Conservation (phyloP, 1,140 invertebrate species). For the Amphibalanus amphitrite region DNA sequence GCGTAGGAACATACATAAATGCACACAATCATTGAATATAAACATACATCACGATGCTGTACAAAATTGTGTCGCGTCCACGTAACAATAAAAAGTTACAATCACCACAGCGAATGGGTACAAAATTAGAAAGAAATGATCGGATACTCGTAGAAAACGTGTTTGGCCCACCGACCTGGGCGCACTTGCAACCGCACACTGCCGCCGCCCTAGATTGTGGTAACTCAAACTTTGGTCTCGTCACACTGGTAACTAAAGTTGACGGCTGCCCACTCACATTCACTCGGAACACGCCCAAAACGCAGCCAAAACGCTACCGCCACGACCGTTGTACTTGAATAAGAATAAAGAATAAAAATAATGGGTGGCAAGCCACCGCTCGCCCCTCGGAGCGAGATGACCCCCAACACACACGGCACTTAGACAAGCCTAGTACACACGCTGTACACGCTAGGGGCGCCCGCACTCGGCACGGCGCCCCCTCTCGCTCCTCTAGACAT, state of each 20-base stretch:
- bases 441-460: not conserved
- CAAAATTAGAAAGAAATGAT: slow-evolving; percentile 1
- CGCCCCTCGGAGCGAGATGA: not conserved
- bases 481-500: not conserved
- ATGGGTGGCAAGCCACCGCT: not conserved
- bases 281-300: not conserved
- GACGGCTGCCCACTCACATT: not conserved
- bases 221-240: slow-evolving; percentile 1
- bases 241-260: not conserved
- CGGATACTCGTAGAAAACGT: not conserved
- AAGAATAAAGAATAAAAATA: slow-evolving; percentile 2
- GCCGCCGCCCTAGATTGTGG: not conserved
- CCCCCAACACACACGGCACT: slow-evolving; percentile 1
- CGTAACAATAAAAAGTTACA: slow-evolving; percentile 2
- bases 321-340: slow-evolving; percentile 1
- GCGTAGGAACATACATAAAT: slow-evolving; percentile 1
- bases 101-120: not conserved
- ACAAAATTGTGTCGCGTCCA: slow-evolving; percentile 1
- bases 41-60: slow-evolving; percentile 1
- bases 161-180: not conserved
- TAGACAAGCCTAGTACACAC: not conserved
- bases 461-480: not conserved
- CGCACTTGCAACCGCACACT: not conserved
- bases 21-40: slow-evolving; percentile 2
- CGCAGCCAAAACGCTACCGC: not conserved